Conservation (phyloP, 2,888 invertebrate species). For the Orthosia cruda region DNA sequence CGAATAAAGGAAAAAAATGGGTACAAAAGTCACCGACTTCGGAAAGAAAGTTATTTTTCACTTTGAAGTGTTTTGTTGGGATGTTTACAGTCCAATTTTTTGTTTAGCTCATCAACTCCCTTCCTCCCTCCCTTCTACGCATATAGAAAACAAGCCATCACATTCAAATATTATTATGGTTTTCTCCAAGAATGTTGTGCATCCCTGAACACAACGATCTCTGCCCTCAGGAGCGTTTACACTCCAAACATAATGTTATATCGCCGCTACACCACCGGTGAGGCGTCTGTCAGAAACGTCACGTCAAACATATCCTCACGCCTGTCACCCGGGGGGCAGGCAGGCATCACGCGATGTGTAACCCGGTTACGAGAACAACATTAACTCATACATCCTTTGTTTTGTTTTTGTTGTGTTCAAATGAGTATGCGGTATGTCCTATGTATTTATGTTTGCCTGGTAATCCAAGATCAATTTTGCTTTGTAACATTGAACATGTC, state of each 20-base stretch:
- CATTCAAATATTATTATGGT: neutral
- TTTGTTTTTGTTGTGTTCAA: conserved; percentile 38
- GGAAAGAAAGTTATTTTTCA: too few species aligned
- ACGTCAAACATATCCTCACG: conserved; percentile 63
- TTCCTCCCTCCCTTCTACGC: neutral
- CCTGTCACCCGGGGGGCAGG: conserved; percentile 73
- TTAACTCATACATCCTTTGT: conserved; percentile 44
- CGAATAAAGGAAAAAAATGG: too few species aligned
- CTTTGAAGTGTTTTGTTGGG: too few species aligned
- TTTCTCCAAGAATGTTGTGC: conserved; percentile 30
- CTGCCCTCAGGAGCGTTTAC: conserved; percentile 54
- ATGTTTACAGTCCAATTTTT: neutral
- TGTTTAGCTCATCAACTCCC: neutral
- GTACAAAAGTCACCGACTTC: too few species aligned
- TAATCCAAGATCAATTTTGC: conserved; percentile 39
- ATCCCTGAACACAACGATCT: conserved; percentile 40
- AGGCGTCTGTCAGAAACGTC: conserved; percentile 68
- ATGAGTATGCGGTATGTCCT: conserved; percentile 23
- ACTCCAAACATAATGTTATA: conserved; percentile 50
- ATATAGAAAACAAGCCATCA: neutral
- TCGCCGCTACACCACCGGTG: conserved; percentile 50
- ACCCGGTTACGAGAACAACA: conserved; percentile 62
- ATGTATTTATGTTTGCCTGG: conserved; percentile 54
- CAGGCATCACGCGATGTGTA: conserved; percentile 69
- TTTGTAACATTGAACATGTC: conserved; percentile 21